A percentile compares a stretch with the other conserved stretches of the same genome.
phyloP scores from a whole-genome alignment of 2,797 vertebrate species.

The Enteromius trimaculatus region DNA sequence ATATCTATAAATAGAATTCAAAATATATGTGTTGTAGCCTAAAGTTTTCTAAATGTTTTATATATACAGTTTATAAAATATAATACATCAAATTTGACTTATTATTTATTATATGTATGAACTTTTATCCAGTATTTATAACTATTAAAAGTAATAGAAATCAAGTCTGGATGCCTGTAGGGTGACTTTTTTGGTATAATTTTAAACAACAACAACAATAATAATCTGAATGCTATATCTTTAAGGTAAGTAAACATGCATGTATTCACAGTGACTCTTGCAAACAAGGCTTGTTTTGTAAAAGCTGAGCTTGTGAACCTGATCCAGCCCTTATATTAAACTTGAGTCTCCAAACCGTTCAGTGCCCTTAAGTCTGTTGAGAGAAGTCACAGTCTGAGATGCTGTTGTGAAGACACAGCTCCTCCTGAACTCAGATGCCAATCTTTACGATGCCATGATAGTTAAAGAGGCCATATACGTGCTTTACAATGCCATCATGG shows the following conservation, averaged over 20 bases:
- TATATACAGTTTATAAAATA: neutral
- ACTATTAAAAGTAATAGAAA: neutral
- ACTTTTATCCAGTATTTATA: neutral
- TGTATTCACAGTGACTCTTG: neutral
- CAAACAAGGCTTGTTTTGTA: constrained; percentile 12
- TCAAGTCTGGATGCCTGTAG: neutral
- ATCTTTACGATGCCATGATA: neutral
- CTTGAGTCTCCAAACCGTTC: neutral
- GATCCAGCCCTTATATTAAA: neutral
- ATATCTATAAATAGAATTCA: no score
- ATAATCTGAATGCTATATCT: neutral
- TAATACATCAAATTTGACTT: neutral
- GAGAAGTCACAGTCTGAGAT: neutral
- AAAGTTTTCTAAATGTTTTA: neutral
- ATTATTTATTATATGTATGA: neutral
- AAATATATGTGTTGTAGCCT: no score
- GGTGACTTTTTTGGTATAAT: neutral
- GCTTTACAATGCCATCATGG: neutral
- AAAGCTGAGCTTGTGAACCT: neutral
- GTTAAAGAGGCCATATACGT: no score
- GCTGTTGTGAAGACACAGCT: neutral
- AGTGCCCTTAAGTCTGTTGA: neutral
- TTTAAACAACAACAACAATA: neutral
- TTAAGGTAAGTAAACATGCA: neutral
- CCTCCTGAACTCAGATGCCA: neutral